Conservation (phyloP, 2,113 vertebrate species). For the Rhombomys opimus region DNA sequence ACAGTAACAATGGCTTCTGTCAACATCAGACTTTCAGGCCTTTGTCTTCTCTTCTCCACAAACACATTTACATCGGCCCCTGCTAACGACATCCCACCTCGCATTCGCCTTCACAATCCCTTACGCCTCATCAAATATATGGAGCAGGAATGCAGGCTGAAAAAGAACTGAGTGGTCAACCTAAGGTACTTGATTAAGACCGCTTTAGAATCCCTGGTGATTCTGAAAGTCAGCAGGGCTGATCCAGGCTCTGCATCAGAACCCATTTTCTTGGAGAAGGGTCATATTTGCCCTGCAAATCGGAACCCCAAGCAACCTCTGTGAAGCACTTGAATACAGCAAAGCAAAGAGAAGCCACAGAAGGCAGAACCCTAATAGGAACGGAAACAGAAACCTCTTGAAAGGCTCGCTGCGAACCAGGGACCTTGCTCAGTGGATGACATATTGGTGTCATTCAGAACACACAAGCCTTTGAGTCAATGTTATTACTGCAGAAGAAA, state of each 20-base stretch:
- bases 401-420: neutral
- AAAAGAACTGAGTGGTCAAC: constrained; percentile 45
- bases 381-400: neutral
- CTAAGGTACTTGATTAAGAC: constrained; percentile 3
- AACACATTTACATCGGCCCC: constrained; percentile 79
- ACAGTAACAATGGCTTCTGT: constrained; percentile 80
- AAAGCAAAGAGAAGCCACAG: neutral
- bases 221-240: neutral
- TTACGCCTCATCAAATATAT: neutral
- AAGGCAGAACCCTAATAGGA: neutral
- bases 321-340: neutral
- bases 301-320: neutral
- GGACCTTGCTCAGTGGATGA: neutral
- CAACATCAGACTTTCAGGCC: constrained; percentile 76
- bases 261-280: neutral
- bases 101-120: neutral
- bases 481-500: neutral
- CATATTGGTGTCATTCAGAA: neutral
- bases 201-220: neutral
- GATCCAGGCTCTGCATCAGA: neutral
- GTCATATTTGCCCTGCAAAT: neutral
- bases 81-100: constrained; percentile 70
- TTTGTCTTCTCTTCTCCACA: constrained; percentile 53
- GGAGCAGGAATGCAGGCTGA: neutral
- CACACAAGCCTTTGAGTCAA: neutral